These are phyloP conservation scores for Pontoporia blainvillei DNA, from an alignment of 2,113 vertebrate species.

Conservation along the genomic window DNA sequence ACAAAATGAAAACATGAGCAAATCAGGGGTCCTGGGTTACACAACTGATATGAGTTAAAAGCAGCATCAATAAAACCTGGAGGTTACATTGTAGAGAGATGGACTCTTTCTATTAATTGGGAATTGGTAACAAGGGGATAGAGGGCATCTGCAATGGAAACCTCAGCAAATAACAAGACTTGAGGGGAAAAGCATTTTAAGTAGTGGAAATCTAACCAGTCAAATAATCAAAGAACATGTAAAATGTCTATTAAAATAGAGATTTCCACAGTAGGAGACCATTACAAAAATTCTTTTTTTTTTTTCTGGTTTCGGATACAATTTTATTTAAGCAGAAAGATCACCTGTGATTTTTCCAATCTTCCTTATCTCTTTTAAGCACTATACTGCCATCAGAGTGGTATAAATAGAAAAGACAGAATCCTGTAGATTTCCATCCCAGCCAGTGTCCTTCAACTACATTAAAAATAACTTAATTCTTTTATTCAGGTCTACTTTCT, in stretches of 20 bases:
- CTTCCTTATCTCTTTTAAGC: not conserved
- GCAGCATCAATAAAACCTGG: not conserved
- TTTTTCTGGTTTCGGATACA: constrained; percentile 23
- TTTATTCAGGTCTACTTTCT: not conserved
- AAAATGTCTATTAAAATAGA: not conserved
- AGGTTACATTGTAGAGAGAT: not conserved
- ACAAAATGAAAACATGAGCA: constrained; percentile 52
- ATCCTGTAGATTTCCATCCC: not conserved
- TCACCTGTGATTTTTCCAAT: not conserved
- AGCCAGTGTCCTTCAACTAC: not conserved
- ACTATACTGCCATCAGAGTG: not conserved
- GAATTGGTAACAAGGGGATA: not conserved
- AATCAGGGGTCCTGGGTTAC: not conserved
- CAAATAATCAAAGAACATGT: not conserved
- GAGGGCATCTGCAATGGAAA: not conserved
- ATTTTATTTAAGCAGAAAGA: constrained; percentile 29
- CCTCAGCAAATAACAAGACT: not conserved
- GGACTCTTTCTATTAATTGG: constrained; percentile 10
- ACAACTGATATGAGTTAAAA: not conserved
- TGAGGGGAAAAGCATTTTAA: not conserved
- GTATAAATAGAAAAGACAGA: not conserved
- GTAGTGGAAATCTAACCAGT: constrained; percentile 24
- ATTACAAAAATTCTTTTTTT: not conserved
- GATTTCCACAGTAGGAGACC: not conserved
- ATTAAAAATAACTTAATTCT: not conserved